phyloP scores from a whole-genome alignment of 2,888 invertebrate species.

The Torymus auratus region DNA sequence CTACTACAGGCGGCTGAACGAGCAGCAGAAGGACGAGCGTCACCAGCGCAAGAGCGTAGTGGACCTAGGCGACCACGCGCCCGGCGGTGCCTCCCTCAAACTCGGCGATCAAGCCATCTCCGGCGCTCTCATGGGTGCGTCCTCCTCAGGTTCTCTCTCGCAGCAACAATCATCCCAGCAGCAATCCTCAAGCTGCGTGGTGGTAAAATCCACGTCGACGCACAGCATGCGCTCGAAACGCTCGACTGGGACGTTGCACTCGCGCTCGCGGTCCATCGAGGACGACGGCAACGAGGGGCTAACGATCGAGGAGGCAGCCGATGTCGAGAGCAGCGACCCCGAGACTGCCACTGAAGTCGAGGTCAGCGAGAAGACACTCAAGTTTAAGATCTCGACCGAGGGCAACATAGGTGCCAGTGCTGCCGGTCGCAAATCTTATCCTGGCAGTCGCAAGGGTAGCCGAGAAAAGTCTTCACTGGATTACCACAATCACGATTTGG shows the following conservation, averaged over 20 bases:
- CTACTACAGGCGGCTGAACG: slow-evolving; percentile 81
- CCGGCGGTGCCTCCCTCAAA: slow-evolving; percentile 52
- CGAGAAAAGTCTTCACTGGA: slow-evolving; percentile 79
- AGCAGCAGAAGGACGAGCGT: slow-evolving; percentile 80
- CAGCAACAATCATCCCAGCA: no score
- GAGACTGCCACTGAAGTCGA: slow-evolving; percentile 86
- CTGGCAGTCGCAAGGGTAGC: slow-evolving; percentile 84
- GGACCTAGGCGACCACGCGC: slow-evolving; percentile 69
- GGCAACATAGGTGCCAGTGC: slow-evolving; percentile 76
- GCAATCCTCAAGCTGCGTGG: no score
- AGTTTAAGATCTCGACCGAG: slow-evolving; percentile 87
- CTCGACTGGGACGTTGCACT: slow-evolving; percentile 74
- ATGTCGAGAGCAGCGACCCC: slow-evolving; percentile 79
- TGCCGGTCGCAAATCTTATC: slow-evolving; percentile 81
- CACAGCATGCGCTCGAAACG: slow-evolving; percentile 76
- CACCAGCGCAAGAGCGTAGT: slow-evolving; percentile 80
- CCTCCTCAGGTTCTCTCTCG: no score
- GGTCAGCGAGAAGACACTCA: slow-evolving; percentile 85
- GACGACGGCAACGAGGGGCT: slow-evolving; percentile 71
- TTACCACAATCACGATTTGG: slow-evolving; percentile 76
- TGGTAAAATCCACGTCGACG: slow-evolving; percentile 73
- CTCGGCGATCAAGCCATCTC: background rate
- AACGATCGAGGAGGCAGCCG: slow-evolving; percentile 78
- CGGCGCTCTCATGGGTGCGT: slow-evolving; percentile 59
- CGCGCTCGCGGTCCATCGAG: slow-evolving; percentile 72